Evolutionary conservation across 2,888 invertebrate genomes (phyloP).

Genomic region (Cotesia congregata): DNA sequence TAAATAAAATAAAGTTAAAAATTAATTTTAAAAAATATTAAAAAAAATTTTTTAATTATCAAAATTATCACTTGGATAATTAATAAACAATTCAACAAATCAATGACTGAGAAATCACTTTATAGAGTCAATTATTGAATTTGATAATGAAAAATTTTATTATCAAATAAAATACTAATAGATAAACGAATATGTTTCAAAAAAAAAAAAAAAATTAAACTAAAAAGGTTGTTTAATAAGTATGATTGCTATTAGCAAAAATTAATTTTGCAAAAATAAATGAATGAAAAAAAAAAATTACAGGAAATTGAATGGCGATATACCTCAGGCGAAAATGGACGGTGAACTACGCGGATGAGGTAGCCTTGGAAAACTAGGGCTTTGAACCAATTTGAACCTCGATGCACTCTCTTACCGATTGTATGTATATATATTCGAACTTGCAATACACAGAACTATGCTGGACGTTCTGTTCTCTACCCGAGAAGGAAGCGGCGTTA

Average conservation of each 20-base stretch:
- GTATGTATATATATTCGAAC: conserved; percentile 20
- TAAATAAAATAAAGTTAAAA: too few species aligned
- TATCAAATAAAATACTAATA: too few species aligned
- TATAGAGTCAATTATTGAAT: too few species aligned
- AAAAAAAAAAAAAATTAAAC: too few species aligned
- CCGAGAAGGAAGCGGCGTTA: conserved; percentile 36
- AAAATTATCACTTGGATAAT: too few species aligned
- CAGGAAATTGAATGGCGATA: conserved; percentile 31
- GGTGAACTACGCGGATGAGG: conserved; percentile 59
- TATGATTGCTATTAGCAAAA: not conserved
- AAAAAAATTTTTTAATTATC: too few species aligned
- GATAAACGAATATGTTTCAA: too few species aligned
- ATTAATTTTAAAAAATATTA: too few species aligned
- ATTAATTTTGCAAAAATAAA: not conserved
- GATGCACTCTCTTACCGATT: conserved; percentile 59
- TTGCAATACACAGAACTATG: not conserved
- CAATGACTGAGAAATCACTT: too few species aligned
- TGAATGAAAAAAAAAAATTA: conserved; percentile 20
- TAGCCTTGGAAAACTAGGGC: conserved; percentile 69
- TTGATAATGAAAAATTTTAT: too few species aligned
- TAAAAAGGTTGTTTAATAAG: too few species aligned
- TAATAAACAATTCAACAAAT: too few species aligned
- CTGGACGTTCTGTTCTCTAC: not conserved
- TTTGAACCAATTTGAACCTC: conserved; percentile 60
- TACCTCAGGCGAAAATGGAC: conserved; percentile 41